Evolutionary conservation across 1,140 invertebrate species (phyloP).

Genomic region (Apolygus lucorum): DNA sequence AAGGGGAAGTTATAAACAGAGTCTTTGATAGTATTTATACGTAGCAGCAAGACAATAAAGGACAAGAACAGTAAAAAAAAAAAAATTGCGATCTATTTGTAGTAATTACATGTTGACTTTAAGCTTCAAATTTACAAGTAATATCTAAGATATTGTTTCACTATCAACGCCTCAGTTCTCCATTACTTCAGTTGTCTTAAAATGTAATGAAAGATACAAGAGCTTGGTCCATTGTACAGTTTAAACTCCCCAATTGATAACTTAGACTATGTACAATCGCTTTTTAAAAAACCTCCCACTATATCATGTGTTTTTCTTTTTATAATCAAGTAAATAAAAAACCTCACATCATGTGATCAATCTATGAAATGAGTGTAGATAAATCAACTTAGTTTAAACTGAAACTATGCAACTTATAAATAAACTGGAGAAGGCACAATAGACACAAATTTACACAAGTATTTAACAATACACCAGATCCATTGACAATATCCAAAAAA

Average conservation of each 20-base stretch:
- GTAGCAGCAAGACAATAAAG: not conserved
- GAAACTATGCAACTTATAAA: not conserved
- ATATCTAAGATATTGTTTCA: not conserved
- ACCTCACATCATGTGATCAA: not conserved
- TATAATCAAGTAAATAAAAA: not conserved
- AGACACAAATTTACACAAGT: constrained; percentile 18
- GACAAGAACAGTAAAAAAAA: not conserved
- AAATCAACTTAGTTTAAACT: constrained; percentile 11
- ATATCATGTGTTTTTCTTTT: not conserved
- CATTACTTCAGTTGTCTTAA: constrained; percentile 4
- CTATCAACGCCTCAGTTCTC: not conserved
- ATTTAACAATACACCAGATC: constrained; percentile 2
- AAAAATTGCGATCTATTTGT: not conserved
- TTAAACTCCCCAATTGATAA: constrained; percentile 26
- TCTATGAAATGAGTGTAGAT: not conserved
- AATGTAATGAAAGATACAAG: constrained; percentile 22
- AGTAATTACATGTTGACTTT: not conserved
- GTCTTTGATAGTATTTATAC: not conserved
- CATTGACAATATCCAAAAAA: not conserved
- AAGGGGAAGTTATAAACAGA: constrained; percentile 23
- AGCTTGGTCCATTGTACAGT: constrained; percentile 23
- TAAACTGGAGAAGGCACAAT: constrained; percentile 20
- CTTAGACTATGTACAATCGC: not conserved
- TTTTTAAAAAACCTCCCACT: not conserved
- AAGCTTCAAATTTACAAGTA: not conserved